These are phyloP conservation scores for Enteromius fasciolatus DNA, from an alignment of 2,797 vertebrate species.

Conservation along the genomic window DNA sequence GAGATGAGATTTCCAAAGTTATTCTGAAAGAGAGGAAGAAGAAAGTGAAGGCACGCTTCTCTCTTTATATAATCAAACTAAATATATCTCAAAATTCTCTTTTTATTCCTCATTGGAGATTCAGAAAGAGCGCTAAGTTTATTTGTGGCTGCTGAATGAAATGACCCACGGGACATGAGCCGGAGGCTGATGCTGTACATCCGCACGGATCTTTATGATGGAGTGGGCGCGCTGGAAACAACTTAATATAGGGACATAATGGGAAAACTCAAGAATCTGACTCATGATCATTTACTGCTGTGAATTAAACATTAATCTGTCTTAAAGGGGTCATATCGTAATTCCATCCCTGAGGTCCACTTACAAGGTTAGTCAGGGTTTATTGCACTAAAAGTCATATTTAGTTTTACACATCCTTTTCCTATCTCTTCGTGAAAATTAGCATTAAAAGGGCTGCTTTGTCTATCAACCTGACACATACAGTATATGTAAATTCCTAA, in stretches of 20 bases:
- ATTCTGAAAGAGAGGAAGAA: constrained; percentile 2
- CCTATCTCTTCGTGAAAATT: not conserved
- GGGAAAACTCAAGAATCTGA: constrained; percentile 19
- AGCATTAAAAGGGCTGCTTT: not conserved
- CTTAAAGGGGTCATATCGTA: constrained; percentile 10
- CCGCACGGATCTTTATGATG: constrained; percentile 37
- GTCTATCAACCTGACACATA: not conserved
- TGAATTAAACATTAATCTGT: constrained; percentile 19
- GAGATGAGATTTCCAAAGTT: not conserved
- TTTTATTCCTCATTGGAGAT: constrained; percentile 36
- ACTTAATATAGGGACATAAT: constrained; percentile 35
- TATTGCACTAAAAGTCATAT: not conserved
- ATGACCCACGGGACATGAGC: constrained; percentile 45
- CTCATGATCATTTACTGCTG: constrained; percentile 16
- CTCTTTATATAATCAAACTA: constrained; percentile 43
- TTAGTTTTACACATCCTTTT: not conserved
- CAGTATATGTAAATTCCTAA: not conserved
- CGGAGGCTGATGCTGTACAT: constrained; percentile 35
- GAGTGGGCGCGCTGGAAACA: constrained; percentile 21
- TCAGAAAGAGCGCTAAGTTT: constrained; percentile 39
- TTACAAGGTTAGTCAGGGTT: constrained; percentile 11
- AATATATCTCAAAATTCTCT: constrained; percentile 21
- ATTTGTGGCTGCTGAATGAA: constrained; percentile 50
- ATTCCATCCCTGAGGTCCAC: not conserved
- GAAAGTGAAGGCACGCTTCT: not conserved